phyloP scores from a whole-genome alignment of 2,113 vertebrate species.

The Leiothrix lutea region DNA sequence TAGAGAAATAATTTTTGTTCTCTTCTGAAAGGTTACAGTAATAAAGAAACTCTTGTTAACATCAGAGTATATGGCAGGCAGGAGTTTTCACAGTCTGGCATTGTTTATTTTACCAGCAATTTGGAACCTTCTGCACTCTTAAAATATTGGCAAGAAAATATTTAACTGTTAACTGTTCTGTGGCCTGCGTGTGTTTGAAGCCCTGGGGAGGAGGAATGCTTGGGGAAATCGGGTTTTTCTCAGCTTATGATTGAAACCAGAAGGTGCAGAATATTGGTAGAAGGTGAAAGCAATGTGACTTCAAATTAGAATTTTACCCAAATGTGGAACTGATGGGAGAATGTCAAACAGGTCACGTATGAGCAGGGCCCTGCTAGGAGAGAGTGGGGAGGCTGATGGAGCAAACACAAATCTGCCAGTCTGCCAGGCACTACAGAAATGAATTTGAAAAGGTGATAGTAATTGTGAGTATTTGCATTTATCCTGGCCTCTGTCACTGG shows the following conservation, averaged over 20 bases:
- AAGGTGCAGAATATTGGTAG: constrained; percentile 50
- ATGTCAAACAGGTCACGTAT: background rate
- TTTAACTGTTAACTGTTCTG: constrained; percentile 78
- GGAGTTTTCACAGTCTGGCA: constrained; percentile 83
- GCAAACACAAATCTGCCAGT: background rate
- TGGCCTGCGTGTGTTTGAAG: constrained; percentile 49
- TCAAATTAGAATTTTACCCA: constrained; percentile 21
- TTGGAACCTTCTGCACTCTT: constrained; percentile 85
- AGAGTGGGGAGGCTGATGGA: background rate
- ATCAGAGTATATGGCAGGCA: constrained; percentile 80
- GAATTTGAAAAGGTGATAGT: background rate
- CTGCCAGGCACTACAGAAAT: background rate
- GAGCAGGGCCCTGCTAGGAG: background rate
- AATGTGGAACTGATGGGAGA: background rate
- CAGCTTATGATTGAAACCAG: constrained; percentile 61
- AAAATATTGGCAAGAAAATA: constrained; percentile 84
- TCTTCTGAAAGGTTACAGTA: constrained; percentile 83
- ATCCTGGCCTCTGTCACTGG: background rate
- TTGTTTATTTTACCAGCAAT: constrained; percentile 87
- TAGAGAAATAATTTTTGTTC: constrained; percentile 84
- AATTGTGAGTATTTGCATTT: background rate
- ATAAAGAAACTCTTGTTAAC: constrained; percentile 87
- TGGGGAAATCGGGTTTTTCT: constrained; percentile 55
- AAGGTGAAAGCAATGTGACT: constrained; percentile 46
- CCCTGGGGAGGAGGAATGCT: constrained; percentile 60